Evolutionary conservation across 2,113 vertebrate species (phyloP), one percentile per base, ranked within the genome.

Genomic region (Zootoca vivipara): DNA sequence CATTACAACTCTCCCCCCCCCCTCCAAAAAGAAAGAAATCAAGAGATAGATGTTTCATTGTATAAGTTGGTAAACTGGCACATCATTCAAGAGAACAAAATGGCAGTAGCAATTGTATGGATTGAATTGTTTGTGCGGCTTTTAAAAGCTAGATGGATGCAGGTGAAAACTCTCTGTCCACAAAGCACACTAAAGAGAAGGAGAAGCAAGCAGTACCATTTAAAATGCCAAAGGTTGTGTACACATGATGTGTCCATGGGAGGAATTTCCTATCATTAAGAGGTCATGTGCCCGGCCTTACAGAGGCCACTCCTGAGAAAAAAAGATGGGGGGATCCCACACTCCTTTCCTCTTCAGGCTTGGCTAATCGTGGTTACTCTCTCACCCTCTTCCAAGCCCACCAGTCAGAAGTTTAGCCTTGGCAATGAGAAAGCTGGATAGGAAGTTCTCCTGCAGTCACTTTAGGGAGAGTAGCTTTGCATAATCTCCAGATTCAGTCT

Each of bases 371-470:
- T 81, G 16, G 26, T 18, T 2, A 82, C 16, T 52, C 62, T 40
- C 78, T 40, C 46, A 67, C 38, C 26, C 7, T 89, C 52, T 42
- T 18, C 40, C 46, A 78, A 70, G 33, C 35, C 78, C n/a, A 42
- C 30, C 67, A 33, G 8, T 80, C 15, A 46, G 30, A 30, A 35
- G 5, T 28, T 84, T 80, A 79, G 38, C 26, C 70, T 82, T 85
- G 78, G 69, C 13, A 62, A 24, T 65, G 15, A 18, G 74, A 78
- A 42, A 7, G 10, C 91, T 92, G 64, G 90, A 16, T 80, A 83
- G 87, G 69, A 90, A 20, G 4, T 0, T 1, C 26, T 90, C n/a
- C 28, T 75, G 56, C 42, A 18, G 56, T 65, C 88, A 81, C 40
- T 56, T 52, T 16, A 81, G 78, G 42, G 70, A 74, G 65, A 85